Base-by-base conservation (phyloP, 2,797 vertebrate genomes). In the Bovichtus diacanthus region DNA sequence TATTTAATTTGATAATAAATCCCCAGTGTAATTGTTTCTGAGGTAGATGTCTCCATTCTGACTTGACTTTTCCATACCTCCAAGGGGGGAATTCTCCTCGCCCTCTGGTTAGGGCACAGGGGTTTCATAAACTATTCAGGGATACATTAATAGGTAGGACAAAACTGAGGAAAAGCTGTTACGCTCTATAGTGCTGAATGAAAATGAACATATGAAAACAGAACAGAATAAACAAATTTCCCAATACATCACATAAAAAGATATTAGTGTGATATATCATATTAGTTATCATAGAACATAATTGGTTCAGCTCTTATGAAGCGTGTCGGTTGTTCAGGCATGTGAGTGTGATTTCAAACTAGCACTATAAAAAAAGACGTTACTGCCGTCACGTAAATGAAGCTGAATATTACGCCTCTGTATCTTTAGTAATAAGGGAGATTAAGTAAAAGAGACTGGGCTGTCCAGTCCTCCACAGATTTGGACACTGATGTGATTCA, bases 1-100 rank as follows among this genome's bases (percentile, higher is more conserved):
- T 78, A 34, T 9, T 34, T 34, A 74, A 72, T 74, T 65, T 73
- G 51, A 81, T 54, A 70, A 76, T 80, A 56, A 69, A 81, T 83
- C 34, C 2, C 25, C 25, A 27, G 3, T 34, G 3, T 70, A 70
- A 69, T 29, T 51, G 44, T 81, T 73, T 78, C 9, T 78, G 70
- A 70, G 16, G 38, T 60, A 34, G 44, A 80, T 50, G 47, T 74
- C 62, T 83, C 15, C 7, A 76, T 83, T 70, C 53, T 60, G 6
- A 25, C 29, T 39, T 41, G n/a, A 59, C 31, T 34, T 34, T 58
- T 55, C 4, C 25, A 15, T 41, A 18, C 6, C 12, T 51, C 18
- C 12, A 46, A 15, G 19, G 1, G 19, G 13, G 29, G 0, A 16
- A 34, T 23, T 21, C 34, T 61, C 31, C 7, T 31, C 4, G 1